A percentile compares a stretch with the other conserved stretches of the same genome.
These are phyloP conservation scores for Peromyscus attwateri DNA, from an alignment of 2,797 vertebrate genomes.

Conservation along the genomic window DNA sequence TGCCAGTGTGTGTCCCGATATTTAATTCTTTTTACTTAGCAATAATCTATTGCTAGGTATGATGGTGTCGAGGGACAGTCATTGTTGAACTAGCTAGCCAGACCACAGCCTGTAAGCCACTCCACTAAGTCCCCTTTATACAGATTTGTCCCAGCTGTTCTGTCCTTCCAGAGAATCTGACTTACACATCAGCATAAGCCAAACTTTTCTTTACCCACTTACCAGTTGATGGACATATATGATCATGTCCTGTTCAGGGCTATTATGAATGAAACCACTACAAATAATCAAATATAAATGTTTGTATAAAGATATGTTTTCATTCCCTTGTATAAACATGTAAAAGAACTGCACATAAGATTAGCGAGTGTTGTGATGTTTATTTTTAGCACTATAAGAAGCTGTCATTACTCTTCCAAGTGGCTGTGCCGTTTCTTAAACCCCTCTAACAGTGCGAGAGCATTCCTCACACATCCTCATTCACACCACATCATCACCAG, in stretches of 20 bases:
- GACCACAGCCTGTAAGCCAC: not conserved
- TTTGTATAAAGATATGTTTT: slow-evolving; percentile 32
- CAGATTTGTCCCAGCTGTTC: too few relatives aligned
- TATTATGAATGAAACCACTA: slow-evolving; percentile 19
- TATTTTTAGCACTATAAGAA: slow-evolving; percentile 34
- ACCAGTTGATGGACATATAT: not conserved
- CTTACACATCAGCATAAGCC: not conserved
- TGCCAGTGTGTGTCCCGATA: not conserved
- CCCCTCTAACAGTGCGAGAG: not conserved
- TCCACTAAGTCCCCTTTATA: not conserved
- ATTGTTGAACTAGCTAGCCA: not conserved
- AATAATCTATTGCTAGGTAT: not conserved
- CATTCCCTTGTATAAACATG: slow-evolving; percentile 42
- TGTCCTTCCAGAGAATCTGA: not conserved
- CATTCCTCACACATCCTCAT: not conserved
- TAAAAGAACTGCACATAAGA: not conserved
- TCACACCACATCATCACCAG: not conserved
- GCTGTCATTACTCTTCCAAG: not conserved
- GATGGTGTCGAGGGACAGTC: not conserved
- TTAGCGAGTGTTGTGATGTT: not conserved
- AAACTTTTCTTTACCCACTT: not conserved
- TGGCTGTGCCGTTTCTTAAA: not conserved
- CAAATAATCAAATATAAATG: not conserved
- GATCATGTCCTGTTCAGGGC: not conserved
- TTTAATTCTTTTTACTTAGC: not conserved